Evolutionary conservation across 2,797 vertebrate genomes (phyloP).

Genomic region (Oreochromis grahami): DNA sequence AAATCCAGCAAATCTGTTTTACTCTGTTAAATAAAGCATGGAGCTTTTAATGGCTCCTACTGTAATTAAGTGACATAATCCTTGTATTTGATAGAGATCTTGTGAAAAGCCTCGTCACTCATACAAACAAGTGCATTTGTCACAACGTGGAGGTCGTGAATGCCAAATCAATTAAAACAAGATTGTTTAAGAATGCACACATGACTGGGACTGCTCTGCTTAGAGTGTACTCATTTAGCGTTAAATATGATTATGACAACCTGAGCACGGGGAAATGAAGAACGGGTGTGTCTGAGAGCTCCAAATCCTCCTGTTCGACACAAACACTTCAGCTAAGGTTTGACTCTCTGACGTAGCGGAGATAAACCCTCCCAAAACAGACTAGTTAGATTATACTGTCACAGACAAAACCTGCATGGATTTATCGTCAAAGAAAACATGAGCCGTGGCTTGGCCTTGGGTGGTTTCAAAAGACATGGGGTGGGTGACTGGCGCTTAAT

Average conservation of each 20-base stretch:
- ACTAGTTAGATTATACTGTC: conserved; percentile 61
- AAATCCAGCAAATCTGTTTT: conserved; percentile 61
- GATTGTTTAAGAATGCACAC: conserved; percentile 57
- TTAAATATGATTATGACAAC: conserved; percentile 67
- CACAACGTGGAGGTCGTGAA: conserved; percentile 54
- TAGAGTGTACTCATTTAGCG: conserved; percentile 58
- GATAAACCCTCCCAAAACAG: conserved; percentile 64
- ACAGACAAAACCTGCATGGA: conserved; percentile 55
- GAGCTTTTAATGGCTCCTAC: conserved; percentile 59
- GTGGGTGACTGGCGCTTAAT: conserved; percentile 41
- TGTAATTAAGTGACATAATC: conserved; percentile 71
- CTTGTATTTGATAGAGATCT: conserved; percentile 67
- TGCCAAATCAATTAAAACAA: conserved; percentile 71
- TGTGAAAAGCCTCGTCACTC: conserved; percentile 55
- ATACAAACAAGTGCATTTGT: conserved; percentile 48
- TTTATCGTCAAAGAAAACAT: conserved; percentile 59
- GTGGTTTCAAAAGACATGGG: conserved; percentile 39
- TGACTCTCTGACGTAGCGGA: conserved; percentile 50
- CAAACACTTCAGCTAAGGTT: conserved; percentile 53
- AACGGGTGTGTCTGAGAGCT: conserved; percentile 55
- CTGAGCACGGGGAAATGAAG: conserved; percentile 35
- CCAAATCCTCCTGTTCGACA: conserved; percentile 41
- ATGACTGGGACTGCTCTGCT: conserved; percentile 55
- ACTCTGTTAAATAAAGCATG: conserved; percentile 58
- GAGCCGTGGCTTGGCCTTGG: conserved; percentile 54